These are phyloP conservation scores for Agrochola macilenta DNA, from an alignment of 2,888 invertebrate genomes.

Conservation along the genomic window DNA sequence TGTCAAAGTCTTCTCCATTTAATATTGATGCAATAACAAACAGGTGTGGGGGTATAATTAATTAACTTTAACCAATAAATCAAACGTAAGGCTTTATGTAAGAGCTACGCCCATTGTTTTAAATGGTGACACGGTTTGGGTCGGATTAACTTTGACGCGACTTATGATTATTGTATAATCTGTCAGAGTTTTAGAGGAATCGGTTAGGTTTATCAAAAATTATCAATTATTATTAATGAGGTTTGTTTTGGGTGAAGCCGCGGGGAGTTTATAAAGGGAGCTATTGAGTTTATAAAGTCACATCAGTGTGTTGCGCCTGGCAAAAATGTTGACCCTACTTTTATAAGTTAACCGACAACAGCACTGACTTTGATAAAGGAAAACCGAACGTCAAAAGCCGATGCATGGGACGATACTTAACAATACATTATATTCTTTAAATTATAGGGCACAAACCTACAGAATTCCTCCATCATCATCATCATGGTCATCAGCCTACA, in stretches of 20 bases:
- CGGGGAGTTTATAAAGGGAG: background rate
- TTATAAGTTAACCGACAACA: background rate
- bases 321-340: background rate
- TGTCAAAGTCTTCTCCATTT: slow-evolving; percentile 6
- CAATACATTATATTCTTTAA: background rate
- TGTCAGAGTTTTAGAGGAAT: background rate
- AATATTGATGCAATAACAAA: slow-evolving; percentile 33
- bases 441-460: background rate
- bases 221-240: background rate
- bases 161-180: slow-evolving; percentile 27
- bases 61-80: slow-evolving; percentile 43
- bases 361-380: background rate
- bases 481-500: too few relatives aligned
- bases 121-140: slow-evolving; percentile 34
- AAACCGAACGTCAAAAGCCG: background rate
- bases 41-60: slow-evolving; percentile 35
- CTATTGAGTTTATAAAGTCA: background rate
- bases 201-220: background rate
- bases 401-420: background rate
- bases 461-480: background rate
- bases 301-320: too few relatives aligned
- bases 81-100: slow-evolving; percentile 32
- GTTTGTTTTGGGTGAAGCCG: too few relatives aligned
- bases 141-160: slow-evolving; percentile 17
- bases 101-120: slow-evolving; percentile 36